phyloP scores from a whole-genome alignment of 2,888 invertebrate genomes.

The Cephus pygmeus region DNA sequence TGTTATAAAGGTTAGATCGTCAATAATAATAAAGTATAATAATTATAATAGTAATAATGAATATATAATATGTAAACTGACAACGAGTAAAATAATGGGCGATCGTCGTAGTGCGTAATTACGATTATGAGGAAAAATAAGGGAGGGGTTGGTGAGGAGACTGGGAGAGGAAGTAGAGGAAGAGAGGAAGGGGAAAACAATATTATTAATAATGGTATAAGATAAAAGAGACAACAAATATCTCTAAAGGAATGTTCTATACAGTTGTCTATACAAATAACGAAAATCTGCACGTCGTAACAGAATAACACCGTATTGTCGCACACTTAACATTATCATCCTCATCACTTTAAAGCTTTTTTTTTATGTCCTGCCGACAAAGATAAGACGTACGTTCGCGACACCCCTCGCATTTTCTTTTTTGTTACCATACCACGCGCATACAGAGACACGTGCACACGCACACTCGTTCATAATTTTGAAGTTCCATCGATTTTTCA shows the following conservation, averaged over 20 bases:
- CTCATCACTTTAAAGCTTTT: conserved; percentile 35
- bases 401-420: neutral
- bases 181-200: conserved; percentile 8
- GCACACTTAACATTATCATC: conserved; percentile 4
- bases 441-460: too few relatives aligned
- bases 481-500: neutral
- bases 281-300: conserved; percentile 31
- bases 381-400: conserved; percentile 8
- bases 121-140: neutral
- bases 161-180: neutral
- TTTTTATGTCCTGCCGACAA: conserved; percentile 25
- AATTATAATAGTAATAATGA: conserved; percentile 27
- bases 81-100: conserved; percentile 2
- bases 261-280: conserved; percentile 48
- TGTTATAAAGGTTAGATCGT: conserved; percentile 22
- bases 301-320: conserved; percentile 26
- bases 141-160: too few relatives aligned
- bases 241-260: conserved; percentile 42
- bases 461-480: neutral
- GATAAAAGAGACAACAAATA: conserved; percentile 28
- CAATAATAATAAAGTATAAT: conserved; percentile 28
- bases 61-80: conserved; percentile 2
- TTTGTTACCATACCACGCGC: neutral
- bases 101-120: neutral
- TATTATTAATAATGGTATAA: conserved; percentile 30